Conservation (phyloP, 2,888 invertebrate species). For the Cepaea hortensis region DNA sequence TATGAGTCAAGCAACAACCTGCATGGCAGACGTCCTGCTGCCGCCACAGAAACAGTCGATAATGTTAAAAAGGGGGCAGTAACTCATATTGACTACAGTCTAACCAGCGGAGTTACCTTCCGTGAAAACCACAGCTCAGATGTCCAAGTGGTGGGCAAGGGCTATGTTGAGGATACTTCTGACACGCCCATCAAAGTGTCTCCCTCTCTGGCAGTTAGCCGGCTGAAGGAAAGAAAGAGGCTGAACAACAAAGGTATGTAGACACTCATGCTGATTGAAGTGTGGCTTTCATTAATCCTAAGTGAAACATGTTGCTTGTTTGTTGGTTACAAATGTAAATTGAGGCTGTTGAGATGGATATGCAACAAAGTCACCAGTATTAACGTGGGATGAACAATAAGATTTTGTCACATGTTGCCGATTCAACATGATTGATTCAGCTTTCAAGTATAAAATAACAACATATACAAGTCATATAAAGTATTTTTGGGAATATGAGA, state of each 20-base stretch:
- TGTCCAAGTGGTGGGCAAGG: slow-evolving; percentile 72
- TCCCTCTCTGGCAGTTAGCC: slow-evolving; percentile 19
- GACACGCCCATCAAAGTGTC: slow-evolving; percentile 47
- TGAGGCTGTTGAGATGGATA: too few species aligned
- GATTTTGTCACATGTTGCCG: too few species aligned
- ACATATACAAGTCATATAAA: too few species aligned
- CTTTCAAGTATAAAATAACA: too few species aligned
- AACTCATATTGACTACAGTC: slow-evolving; percentile 67
- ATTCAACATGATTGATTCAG: too few species aligned
- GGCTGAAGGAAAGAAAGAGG: slow-evolving; percentile 59
- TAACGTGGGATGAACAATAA: too few species aligned
- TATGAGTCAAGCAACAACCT: slow-evolving; percentile 16
- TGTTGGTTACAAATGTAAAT: too few species aligned
- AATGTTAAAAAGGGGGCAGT: slow-evolving; percentile 26
- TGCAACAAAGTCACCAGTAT: too few species aligned
- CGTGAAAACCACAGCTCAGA: slow-evolving; percentile 71
- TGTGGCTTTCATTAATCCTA: neutral
- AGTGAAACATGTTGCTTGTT: too few species aligned
- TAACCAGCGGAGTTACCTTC: slow-evolving; percentile 72
- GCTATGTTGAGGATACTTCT: slow-evolving; percentile 69
- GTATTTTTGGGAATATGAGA: too few species aligned
- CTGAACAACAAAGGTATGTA: slow-evolving; percentile 37
- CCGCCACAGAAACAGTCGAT: slow-evolving; percentile 41
- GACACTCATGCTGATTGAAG: neutral
- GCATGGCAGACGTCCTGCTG: slow-evolving; percentile 12